Evolutionary conservation across 2,113 vertebrate species (phyloP).

Genomic region (Excalfactoria chinensis): DNA sequence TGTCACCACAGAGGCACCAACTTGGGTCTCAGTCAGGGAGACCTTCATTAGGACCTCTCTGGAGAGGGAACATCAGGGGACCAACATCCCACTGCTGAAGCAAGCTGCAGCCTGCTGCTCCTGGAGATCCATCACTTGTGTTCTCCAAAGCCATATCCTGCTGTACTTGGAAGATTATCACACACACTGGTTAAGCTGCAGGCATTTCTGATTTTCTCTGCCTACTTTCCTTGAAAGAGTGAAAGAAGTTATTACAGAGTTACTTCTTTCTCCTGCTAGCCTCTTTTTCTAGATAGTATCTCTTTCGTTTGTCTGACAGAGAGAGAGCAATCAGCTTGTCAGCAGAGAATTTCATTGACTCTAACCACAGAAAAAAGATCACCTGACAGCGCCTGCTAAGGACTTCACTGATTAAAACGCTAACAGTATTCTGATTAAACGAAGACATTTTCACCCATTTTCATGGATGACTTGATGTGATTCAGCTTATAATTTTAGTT

Average conservation of each 20-base stretch:
- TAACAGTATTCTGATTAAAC: background rate
- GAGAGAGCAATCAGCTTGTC: background rate
- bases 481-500: background rate
- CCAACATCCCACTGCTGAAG: background rate
- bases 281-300: background rate
- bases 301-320: background rate
- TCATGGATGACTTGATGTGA: background rate
- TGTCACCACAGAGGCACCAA: background rate
- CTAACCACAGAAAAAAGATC: background rate
- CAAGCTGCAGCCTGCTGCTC: background rate
- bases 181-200: background rate
- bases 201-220: background rate
- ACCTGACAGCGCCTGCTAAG: background rate
- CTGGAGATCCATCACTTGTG: fast-evolving
- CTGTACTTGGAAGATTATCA: background rate
- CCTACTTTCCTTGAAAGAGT: background rate
- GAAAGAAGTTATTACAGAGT: background rate
- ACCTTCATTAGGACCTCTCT: background rate
- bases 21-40: background rate
- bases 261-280: background rate
- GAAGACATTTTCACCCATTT: background rate
- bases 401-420: background rate
- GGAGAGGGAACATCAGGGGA: background rate
- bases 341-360: background rate
- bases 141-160: background rate